Percentiles rank a stretch among this genome's conserved stretches.
Evolutionary conservation across 2,888 invertebrate species (phyloP).

Genomic region (Amblyjoppa fuscipennis): DNA sequence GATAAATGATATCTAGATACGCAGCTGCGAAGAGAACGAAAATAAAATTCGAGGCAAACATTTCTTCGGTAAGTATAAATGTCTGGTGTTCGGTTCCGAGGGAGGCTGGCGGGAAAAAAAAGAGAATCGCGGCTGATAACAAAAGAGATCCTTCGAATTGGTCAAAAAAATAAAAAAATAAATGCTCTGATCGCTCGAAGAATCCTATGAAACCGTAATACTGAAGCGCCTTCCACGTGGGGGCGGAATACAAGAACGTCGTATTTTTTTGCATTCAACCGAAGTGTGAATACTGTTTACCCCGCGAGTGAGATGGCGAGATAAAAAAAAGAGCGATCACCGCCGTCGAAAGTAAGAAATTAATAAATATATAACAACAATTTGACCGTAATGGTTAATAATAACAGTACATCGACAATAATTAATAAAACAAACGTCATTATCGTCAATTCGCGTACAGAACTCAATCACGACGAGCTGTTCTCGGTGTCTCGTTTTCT

Average conservation of each 20-base stretch:
- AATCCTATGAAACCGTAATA: constrained; percentile 49
- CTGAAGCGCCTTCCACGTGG: constrained; percentile 47
- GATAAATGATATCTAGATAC: constrained; percentile 32
- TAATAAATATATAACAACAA: constrained; percentile 76
- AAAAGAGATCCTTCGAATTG: constrained; percentile 39
- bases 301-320: constrained; percentile 67
- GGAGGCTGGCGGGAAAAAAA: constrained; percentile 16
- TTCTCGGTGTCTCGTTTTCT: constrained; percentile 37
- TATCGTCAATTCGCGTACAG: constrained; percentile 60
- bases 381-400: constrained; percentile 66
- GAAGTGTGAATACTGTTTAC: constrained; percentile 56
- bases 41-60: background rate
- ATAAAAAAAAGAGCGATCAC: constrained; percentile 65
- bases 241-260: constrained; percentile 42
- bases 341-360: constrained; percentile 65
- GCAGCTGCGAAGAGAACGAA: constrained; percentile 7
- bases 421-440: constrained; percentile 69
- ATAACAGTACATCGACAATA: constrained; percentile 66
- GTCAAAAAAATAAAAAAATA: constrained; percentile 32
- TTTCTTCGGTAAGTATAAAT: background rate
- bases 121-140: constrained; percentile 7
- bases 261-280: constrained; percentile 24
- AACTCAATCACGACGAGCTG: constrained; percentile 32
- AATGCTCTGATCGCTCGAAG: constrained; percentile 53
- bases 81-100: background rate